Base-by-base conservation (phyloP, 1,140 invertebrate genomes). In the Drepana arcuata region DNA sequence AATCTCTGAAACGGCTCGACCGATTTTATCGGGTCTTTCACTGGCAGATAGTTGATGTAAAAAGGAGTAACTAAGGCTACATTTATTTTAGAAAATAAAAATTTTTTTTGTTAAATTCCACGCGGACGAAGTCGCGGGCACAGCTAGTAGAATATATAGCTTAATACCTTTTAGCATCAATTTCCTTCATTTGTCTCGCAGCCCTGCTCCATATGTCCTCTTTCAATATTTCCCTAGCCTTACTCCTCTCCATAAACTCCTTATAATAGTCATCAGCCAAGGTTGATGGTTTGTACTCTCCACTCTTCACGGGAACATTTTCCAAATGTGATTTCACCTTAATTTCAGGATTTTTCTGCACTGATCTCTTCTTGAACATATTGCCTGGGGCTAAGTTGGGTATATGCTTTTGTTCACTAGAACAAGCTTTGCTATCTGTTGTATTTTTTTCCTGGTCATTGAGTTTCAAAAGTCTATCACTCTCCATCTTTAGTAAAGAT, bases 221-320 rank as follows among this genome's bases (percentile, higher is more conserved):
- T 14, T 52, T 28, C 1, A 45, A 11, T 6, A 23, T 16, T 2
- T 49, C 34, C 16, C 49, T 38, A 0, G 47, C 7, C 27, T 54
- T 39, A 29, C 27, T 59, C n/a, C 43, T 41, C 11, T 68, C 51
- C 0, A 64, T 9, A 40, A 31, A 66, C 10, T 57, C 59, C 7
- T 51, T 48, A 23, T 72, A 74, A 42, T 61, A 70, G 13, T 66
- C 53, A 16, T 39, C 41, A 0, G 69, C 65, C 3, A 32, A 30
- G 1, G 27, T 4, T 0, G 67, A 63, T 10, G 72, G 72, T 11
- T 39, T 48, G 29, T 58, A 70, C 1, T 26, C 12, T 21, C 23
- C 41, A 5, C 14, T 41, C 6, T 21, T 37, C 28, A 15, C 40
- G 24, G 10, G 2, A 27, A 14, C 12, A 31, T 2, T 12, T 34